Percentiles rank a stretch among this genome's conserved stretches.
Evolutionary conservation across 1,140 invertebrate genomes (phyloP).

Genomic region (Spodoptera frugiperda): DNA sequence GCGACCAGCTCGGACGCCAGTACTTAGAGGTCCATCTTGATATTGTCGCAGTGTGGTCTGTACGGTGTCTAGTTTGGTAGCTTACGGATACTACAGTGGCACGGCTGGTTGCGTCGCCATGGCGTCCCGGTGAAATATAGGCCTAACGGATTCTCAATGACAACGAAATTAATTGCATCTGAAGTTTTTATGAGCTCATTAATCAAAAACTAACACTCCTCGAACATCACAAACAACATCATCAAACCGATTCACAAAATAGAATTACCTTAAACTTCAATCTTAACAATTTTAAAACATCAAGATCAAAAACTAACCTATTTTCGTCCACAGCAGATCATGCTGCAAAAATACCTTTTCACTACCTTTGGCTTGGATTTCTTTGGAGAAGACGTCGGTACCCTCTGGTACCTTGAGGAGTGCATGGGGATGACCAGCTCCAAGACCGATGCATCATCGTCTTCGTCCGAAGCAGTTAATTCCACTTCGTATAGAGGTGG

Average conservation of each 20-base stretch:
- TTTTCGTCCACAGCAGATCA: conserved; percentile 39
- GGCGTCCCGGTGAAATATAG: too few species aligned
- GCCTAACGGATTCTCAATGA: too few species aligned
- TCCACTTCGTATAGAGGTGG: conserved; percentile 78
- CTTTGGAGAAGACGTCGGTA: conserved; percentile 59
- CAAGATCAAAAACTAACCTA: conserved; percentile 29
- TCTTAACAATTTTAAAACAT: conserved; percentile 3
- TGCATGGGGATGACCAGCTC: conserved; percentile 77
- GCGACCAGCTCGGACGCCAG: too few species aligned
- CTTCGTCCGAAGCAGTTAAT: conserved; percentile 78
- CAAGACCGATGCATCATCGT: conserved; percentile 74
- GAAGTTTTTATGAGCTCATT: too few species aligned
- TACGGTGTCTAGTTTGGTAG: too few species aligned
- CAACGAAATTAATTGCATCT: too few species aligned
- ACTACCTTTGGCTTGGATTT: conserved; percentile 54
- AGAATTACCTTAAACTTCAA: conserved; percentile 8
- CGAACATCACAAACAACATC: too few species aligned
- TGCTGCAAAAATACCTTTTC: conserved; percentile 44
- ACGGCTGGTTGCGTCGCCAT: too few species aligned
- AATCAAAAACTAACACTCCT: too few species aligned
- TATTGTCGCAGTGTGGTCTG: too few species aligned
- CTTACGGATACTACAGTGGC: too few species aligned
- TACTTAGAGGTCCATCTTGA: too few species aligned
- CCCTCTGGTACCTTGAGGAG: conserved; percentile 59
- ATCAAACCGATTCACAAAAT: neutral